Evolutionary conservation across 2,113 vertebrate genomes (phyloP).

Genomic region (Misgurnus anguillicaudatus): DNA sequence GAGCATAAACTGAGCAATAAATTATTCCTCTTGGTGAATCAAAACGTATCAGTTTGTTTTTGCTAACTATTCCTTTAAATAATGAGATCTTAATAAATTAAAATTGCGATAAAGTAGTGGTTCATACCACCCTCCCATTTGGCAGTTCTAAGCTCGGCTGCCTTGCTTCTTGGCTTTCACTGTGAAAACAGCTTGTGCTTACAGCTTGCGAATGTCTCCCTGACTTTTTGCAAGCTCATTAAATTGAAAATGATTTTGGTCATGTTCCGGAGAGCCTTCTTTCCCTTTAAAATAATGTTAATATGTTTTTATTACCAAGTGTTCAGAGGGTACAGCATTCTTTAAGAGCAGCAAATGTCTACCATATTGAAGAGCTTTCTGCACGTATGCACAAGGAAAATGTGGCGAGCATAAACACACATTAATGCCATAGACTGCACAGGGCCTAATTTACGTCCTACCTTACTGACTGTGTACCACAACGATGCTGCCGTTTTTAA

Average conservation of each 20-base stretch:
- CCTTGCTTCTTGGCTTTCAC: slow-evolving; percentile 21
- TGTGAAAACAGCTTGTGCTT: slow-evolving; percentile 12
- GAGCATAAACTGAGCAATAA: too few species aligned
- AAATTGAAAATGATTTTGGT: slow-evolving; percentile 27
- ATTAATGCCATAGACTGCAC: slow-evolving; percentile 22
- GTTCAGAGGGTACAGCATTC: slow-evolving; percentile 22
- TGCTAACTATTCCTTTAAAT: neutral
- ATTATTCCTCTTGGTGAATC: too few species aligned
- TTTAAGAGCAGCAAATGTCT: slow-evolving; percentile 14
- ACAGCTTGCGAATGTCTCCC: slow-evolving; percentile 6
- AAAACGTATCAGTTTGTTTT: too few species aligned
- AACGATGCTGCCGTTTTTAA: neutral
- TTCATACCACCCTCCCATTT: slow-evolving; percentile 1
- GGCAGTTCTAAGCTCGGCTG: slow-evolving; percentile 15
- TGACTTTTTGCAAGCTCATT: slow-evolving; percentile 43
- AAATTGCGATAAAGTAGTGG: slow-evolving; percentile 8
- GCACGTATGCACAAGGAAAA: slow-evolving; percentile 16
- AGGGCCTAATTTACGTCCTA: slow-evolving; percentile 31
- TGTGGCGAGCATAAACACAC: neutral
- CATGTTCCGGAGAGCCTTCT: slow-evolving; percentile 11
- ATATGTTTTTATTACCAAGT: slow-evolving; percentile 32
- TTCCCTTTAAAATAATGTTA: slow-evolving; percentile 31
- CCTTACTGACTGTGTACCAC: neutral
- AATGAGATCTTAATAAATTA: slow-evolving; percentile 11
- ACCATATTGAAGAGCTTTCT: slow-evolving; percentile 29